Evolutionary conservation across 2,113 vertebrate species (phyloP).

Genomic region (Crotalus horridus): DNA sequence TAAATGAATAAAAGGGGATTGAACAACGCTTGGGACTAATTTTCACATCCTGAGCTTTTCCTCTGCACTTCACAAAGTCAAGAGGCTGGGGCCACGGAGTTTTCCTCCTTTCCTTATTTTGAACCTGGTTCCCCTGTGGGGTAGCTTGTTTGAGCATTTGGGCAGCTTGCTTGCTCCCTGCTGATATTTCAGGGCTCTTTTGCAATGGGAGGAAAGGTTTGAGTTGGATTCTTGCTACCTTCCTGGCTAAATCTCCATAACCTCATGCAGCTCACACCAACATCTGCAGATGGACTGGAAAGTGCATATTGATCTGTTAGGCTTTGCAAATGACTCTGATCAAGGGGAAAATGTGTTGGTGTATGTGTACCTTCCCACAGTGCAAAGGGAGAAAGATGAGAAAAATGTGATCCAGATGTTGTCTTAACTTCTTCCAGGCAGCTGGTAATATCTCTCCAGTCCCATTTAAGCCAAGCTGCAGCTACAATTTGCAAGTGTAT

Average conservation of each 20-base stretch:
- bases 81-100: neutral
- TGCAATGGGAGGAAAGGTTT: neutral
- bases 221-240: neutral
- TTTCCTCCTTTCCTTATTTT: neutral
- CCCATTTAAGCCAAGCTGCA: neutral
- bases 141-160: neutral
- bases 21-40: neutral
- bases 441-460: neutral
- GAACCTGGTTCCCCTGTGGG: neutral
- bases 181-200: neutral
- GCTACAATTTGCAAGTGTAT: neutral
- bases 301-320: constrained; percentile 12
- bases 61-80: too few species aligned
- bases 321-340: constrained; percentile 1
- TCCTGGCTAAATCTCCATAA: neutral
- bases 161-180: neutral
- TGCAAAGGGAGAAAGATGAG: neutral
- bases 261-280: constrained; percentile 9
- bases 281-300: constrained; percentile 17
- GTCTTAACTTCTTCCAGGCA: neutral
- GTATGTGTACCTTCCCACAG: neutral
- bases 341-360: neutral
- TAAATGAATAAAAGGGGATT: neutral
- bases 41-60: neutral
- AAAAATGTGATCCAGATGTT: neutral